phyloP scores from a whole-genome alignment of 2,888 invertebrate species.

The Macrophya annulata region DNA sequence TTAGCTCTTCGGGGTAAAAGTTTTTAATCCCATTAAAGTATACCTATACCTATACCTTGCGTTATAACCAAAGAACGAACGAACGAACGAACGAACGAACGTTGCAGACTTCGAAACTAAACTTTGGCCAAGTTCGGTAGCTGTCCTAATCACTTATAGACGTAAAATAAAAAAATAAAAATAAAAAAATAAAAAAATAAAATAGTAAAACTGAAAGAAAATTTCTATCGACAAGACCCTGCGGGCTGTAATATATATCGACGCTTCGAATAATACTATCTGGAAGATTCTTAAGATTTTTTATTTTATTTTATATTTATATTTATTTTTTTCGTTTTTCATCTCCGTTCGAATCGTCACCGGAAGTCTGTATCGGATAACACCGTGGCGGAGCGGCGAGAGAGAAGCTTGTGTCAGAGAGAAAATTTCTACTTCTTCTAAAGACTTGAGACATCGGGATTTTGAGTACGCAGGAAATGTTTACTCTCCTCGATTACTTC shows the following conservation, averaged over 20 bases:
- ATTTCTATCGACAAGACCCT: neutral
- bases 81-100: neutral
- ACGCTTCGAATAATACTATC: neutral
- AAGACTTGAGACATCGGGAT: neutral
- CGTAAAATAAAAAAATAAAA: neutral
- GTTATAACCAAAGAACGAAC: neutral
- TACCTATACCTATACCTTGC: neutral
- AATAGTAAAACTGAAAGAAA: neutral
- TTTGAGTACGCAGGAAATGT: conserved; percentile 39
- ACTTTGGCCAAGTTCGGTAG: neutral
- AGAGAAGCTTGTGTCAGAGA: neutral
- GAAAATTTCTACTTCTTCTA: neutral
- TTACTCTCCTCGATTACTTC: conserved; percentile 25
- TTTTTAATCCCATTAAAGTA: conserved; percentile 16
- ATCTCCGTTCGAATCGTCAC: neutral
- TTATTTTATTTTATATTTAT: neutral
- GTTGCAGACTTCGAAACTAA: neutral
- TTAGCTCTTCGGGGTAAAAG: neutral
- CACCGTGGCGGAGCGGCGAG: neutral
- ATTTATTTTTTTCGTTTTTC: neutral
- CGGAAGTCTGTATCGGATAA: conserved; percentile 29
- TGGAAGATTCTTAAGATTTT: neutral
- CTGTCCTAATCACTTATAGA: conserved; percentile 31
- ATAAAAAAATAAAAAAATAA: neutral
- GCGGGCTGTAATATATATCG: neutral